Evolutionary conservation across 2,113 vertebrate genomes (phyloP).

Genomic region (Nothoprocta pentlandii): DNA sequence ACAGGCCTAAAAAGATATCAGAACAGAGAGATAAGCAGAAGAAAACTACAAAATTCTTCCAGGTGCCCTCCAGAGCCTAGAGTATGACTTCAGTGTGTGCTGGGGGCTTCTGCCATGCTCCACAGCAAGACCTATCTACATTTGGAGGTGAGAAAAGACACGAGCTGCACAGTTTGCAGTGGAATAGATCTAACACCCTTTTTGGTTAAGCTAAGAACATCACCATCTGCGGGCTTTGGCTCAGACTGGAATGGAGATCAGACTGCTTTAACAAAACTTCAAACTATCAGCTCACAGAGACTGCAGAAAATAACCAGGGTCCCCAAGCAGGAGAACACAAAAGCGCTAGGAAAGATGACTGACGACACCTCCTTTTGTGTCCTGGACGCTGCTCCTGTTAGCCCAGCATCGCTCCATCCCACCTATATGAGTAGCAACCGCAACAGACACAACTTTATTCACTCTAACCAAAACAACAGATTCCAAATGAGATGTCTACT

Average conservation of each 20-base stretch:
- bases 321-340: neutral
- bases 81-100: neutral
- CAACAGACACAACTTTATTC: neutral
- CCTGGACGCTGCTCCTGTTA: neutral
- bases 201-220: neutral
- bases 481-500: neutral
- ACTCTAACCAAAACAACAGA: neutral
- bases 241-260: neutral
- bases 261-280: slow-evolving; percentile 10
- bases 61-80: neutral
- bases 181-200: neutral
- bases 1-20: neutral
- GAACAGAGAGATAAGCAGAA: neutral
- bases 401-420: neutral
- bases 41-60: neutral
- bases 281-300: neutral
- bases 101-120: neutral
- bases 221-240: neutral
- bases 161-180: neutral
- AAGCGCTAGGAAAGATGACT: neutral
- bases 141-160: neutral
- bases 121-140: neutral
- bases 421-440: neutral
- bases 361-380: neutral
- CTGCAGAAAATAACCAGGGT: neutral